Conservation (phyloP, 2,888 invertebrate genomes). For the Campoplex capitator region DNA sequence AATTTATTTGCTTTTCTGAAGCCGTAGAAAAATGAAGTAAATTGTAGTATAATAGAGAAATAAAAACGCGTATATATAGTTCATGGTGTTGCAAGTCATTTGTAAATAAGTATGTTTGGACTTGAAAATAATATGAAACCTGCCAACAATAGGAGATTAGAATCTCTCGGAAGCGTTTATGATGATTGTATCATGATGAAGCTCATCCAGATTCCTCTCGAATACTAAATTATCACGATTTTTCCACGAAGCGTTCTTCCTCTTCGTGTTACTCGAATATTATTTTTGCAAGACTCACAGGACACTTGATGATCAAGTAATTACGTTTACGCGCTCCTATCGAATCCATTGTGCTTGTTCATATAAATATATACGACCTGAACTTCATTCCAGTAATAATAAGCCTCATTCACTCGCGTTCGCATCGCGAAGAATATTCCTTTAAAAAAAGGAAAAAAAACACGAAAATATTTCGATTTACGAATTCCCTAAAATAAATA, state of each 20-base stretch:
- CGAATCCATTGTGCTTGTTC: neutral
- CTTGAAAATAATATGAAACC: conserved; percentile 1
- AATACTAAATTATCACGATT: conserved; percentile 9
- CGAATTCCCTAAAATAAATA: too few relatives aligned
- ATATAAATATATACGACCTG: conserved; percentile 9
- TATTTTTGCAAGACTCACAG: conserved; percentile 24
- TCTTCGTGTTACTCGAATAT: conserved; percentile 18
- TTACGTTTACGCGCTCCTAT: neutral
- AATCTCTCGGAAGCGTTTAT: conserved; percentile 47
- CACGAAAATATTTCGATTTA: too few relatives aligned
- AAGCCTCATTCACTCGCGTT: neutral
- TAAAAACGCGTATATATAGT: neutral
- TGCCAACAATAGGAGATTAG: conserved; percentile 11
- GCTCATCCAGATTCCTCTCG: neutral
- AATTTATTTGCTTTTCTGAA: neutral
- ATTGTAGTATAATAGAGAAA: neutral
- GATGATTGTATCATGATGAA: conserved; percentile 43
- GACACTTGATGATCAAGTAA: conserved; percentile 30
- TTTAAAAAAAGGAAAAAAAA: neutral
- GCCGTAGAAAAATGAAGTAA: neutral
- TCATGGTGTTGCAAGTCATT: conserved; percentile 1
- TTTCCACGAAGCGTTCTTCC: conserved; percentile 14
- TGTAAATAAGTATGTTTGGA: neutral
- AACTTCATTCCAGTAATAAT: conserved; percentile 8
- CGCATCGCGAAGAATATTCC: neutral